Evolutionary conservation across 1,140 invertebrate species (phyloP), one percentile per base, ranked within the genome.

Genomic region (Habropoda laboriosa): DNA sequence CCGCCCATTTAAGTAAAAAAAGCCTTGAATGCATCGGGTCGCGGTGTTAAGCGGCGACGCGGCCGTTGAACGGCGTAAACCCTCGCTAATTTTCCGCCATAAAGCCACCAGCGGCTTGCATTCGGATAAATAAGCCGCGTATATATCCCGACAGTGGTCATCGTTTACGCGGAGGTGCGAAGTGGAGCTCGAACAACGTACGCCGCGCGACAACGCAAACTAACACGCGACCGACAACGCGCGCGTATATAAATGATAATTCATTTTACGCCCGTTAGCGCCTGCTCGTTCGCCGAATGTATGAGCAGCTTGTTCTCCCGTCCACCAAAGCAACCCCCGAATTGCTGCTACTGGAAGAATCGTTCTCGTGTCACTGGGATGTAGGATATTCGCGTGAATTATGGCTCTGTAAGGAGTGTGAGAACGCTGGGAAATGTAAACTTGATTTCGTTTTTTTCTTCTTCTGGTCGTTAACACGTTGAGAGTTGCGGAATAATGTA

Each of bases 11-110:
- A n/a, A n/a, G n/a, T n/a, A 85, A 87, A 88, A 87, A 85, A 88
- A 87, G 49, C 79, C 57, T 67, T 85, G 85, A 91, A 91, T 89
- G 85, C 88, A 87, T 85, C 89, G 81, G 71, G 38, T n/a, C 82
- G 86, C 40, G 40, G 63, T 66, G 71, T 88, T 91, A 91, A 91
- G 89, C 90, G 89, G 88, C 85, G 85, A 89, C 83, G 77, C 71
- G 71, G 60, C 61, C 67, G 88, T 91, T 90, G 84, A 76, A 86
- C 79, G 80, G 67, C 76, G 82, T 81, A 79, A n/a, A 80, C 85
- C 85, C 88, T 88, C 70, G 89, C 89, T 91, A 90, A 91, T 91
- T 90, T 88, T 77, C 87, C 86, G 80, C 78, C 90, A 89, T 91
- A 91, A 91, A 91, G 88, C 78, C 75, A 86, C 79, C 84, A 81